Base-by-base conservation (phyloP, 2,888 invertebrate species). In the Abrostola tripartita region DNA sequence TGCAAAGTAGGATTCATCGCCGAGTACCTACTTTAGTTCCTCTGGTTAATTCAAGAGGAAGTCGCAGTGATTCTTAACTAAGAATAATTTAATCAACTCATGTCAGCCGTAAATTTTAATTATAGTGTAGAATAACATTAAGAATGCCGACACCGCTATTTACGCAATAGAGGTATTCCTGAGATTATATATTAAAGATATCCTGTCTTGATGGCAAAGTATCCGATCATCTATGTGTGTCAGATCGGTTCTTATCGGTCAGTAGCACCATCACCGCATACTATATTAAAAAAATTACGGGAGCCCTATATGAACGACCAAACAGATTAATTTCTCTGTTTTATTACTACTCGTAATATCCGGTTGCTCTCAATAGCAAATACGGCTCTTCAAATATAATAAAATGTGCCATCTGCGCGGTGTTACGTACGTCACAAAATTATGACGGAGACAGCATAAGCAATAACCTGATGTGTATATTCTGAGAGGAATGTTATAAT, bases 331-430 rank as follows among this genome's bases (percentile, higher is more conserved):
- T 84, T 78, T 75, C 61, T 68, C 41, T 47, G 56, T 82, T 88
- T 88, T 86, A 85, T 83, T 82, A 76, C 77, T 65, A 68, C 40
- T 78, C 81, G 79, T 85, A 86, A 88, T 89, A 85, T 88, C 85
- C 86, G 85, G 78, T 76, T 71, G 81, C 75, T 68, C 65, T 73
- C 68, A 68, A 76, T 74, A 63, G 77, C 79, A 81, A 83, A 83
- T 83, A 85, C 71, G 75, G 44, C 76, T 81, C 78, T 72, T 80
- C 85, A 86, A 85, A 88, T 82, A 83, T 84, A 85, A 85, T 87
- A 85, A 87, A 87, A 82, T 81, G 76, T 73, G 52, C 54, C 71
- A 66, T 73, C 65, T 74, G 66, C 57, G 61, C 59, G 52, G 60
- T 41, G 65, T 67, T 62, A 68, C 57, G 66, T 61, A 56, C 38